phyloP scores from a whole-genome alignment of 1,140 invertebrate genomes.

The Drosophila orena region DNA sequence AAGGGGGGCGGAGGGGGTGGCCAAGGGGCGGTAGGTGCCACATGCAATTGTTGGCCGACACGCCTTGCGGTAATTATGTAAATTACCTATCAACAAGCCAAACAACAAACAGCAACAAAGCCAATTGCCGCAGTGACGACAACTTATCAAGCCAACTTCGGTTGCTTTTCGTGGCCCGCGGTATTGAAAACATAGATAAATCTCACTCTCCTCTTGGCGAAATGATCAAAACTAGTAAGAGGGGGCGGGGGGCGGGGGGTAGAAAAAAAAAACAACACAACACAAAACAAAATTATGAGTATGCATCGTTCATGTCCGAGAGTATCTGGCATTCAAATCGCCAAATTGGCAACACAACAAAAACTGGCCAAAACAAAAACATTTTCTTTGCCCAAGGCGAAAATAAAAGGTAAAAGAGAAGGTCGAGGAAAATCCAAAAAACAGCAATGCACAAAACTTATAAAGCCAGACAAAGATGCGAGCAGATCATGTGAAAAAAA shows the following conservation, averaged over 20 bases:
- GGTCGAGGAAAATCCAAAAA: constrained; percentile 44
- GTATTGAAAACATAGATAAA: constrained; percentile 63
- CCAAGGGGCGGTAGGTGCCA: constrained; percentile 23
- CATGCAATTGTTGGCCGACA: constrained; percentile 51
- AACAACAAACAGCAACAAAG: constrained; percentile 14
- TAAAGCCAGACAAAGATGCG: constrained; percentile 6
- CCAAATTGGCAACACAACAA: constrained; percentile 55
- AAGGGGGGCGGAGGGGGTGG: background rate
- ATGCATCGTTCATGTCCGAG: constrained; percentile 60
- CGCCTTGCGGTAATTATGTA: constrained; percentile 70
- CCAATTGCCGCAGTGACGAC: constrained; percentile 43
- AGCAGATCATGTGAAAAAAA: constrained; percentile 27
- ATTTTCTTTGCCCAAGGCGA: constrained; percentile 48
- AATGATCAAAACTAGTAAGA: constrained; percentile 17
- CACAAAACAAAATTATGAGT: constrained; percentile 48
- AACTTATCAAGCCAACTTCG: constrained; percentile 55
- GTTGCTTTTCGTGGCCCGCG: constrained; percentile 47
- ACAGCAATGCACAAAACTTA: constrained; percentile 7
- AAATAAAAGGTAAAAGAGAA: constrained; percentile 34
- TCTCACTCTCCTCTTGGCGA: constrained; percentile 40
- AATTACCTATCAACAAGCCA: constrained; percentile 64
- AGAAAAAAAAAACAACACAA: background rate
- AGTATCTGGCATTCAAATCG: constrained; percentile 71
- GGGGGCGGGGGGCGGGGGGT: too few relatives aligned
- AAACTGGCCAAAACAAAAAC: constrained; percentile 35